Evolutionary conservation across 2,113 vertebrate species (phyloP).

Genomic region (Theropithecus gelada): DNA sequence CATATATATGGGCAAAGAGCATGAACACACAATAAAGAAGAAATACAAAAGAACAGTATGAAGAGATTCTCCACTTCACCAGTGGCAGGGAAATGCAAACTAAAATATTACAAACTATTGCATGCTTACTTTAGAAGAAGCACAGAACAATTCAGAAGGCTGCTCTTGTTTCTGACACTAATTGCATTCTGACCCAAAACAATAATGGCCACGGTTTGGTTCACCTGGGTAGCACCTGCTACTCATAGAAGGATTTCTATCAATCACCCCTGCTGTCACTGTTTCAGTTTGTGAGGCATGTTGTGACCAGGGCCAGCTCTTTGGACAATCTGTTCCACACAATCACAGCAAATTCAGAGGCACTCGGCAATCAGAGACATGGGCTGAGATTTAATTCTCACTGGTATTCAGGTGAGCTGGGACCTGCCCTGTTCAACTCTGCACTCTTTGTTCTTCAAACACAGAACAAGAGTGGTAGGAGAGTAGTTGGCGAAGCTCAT

Average conservation of each 20-base stretch:
- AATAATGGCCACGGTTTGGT: background rate
- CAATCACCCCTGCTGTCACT: background rate
- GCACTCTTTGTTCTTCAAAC: background rate
- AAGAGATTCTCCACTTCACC: background rate
- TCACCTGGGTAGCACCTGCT: background rate
- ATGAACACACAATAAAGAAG: background rate
- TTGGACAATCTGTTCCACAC: too few species aligned
- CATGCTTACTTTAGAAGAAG: background rate
- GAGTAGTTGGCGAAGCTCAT: background rate
- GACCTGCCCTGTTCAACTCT: background rate
- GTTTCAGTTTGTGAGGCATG: background rate
- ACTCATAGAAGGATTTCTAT: background rate
- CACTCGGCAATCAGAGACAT: background rate
- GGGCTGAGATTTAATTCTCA: background rate
- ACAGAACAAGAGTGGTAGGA: background rate
- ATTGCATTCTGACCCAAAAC: background rate
- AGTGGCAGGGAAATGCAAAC: background rate
- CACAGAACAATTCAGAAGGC: background rate
- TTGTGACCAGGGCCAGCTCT: background rate
- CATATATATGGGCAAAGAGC: background rate
- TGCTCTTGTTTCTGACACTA: background rate
- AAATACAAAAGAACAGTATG: background rate
- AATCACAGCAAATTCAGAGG: background rate
- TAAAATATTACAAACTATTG: background rate
- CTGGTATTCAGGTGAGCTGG: background rate